A percentile compares a stretch with the other conserved stretches of the same genome.
Conservation (phyloP, 2,797 vertebrate species). For the Decapterus maruadsi region DNA sequence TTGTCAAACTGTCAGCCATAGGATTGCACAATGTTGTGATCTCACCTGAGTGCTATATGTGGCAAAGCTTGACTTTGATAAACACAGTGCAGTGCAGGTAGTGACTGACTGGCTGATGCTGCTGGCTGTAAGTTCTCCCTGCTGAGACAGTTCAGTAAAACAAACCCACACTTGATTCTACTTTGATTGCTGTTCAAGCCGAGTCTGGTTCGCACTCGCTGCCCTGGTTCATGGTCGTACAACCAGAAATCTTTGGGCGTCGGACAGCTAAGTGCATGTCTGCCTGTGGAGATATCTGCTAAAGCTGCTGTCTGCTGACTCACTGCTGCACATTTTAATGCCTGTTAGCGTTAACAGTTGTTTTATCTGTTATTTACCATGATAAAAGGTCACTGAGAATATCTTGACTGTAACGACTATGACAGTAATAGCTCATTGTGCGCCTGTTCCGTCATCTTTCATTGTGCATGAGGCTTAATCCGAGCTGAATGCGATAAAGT, state of each 20-base stretch:
- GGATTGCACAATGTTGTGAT: background rate
- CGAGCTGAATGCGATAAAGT: constrained; percentile 32
- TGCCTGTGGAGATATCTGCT: background rate
- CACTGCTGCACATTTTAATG: background rate
- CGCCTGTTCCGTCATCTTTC: background rate
- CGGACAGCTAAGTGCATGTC: background rate
- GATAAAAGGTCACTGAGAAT: constrained; percentile 13
- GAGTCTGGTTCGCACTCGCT: background rate
- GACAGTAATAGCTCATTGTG: background rate
- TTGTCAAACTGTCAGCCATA: background rate
- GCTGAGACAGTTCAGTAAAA: background rate
- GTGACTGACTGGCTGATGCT: too few relatives aligned
- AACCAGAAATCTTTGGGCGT: background rate
- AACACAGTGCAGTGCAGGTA: too few relatives aligned
- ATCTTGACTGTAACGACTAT: background rate
- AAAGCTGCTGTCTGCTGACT: background rate
- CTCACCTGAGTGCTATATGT: background rate
- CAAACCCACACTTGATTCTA: background rate
- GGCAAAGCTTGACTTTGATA: background rate
- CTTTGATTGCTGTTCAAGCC: background rate
- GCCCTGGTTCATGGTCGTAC: background rate
- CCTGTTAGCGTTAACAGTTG: background rate
- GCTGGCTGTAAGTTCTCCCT: background rate
- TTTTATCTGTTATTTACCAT: background rate
- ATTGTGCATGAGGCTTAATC: constrained; percentile 12